Base-by-base conservation (phyloP, 92 coral and sea anemone genomes). In the Parazoanthus darwini region DNA sequence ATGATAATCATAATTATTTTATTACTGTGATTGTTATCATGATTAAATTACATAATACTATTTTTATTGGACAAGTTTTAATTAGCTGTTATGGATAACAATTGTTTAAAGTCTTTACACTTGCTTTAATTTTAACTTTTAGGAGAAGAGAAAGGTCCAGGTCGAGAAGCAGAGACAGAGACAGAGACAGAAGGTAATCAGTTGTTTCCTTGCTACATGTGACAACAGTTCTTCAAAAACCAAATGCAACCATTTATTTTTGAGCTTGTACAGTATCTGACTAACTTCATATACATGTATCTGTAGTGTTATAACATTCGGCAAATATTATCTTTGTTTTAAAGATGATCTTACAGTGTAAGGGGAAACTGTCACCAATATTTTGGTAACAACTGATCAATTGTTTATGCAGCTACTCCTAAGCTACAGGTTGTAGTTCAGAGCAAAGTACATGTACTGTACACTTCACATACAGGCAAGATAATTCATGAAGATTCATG, bases 111-210 rank as follows among this genome's bases (percentile, higher is more conserved):
- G 33, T 29, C 0, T 38, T 74, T 39, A 39, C 3, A 46, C 7
- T 7, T 37, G 13, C 38, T 43, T 48, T n/a, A n/a, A n/a, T n/a
- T 75, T 83, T 18, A 29, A 39, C 74, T 74, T 78, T 23, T 18
- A 89, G 93, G 54, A 87, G 85, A 15, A 85, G 92, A 77, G 92
- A 85, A 54, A 54, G 59, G 70, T 63, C n/a, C 20, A 86, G 96
- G 59, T 89, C 91, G 73, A 91, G 91, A 26, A 38, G 70, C 46
- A 91, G 88, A 76, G 87, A 85, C 50, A 74, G 89, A 66, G 90
- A 86, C 29, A 42, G 86, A 68, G 89, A 89, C 81, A 77, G 87
- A 85, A 91, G 95, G 94, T 92, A 85, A 48, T 29, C 7, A 42
- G 37, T 14, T 10, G 14, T 56, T 35, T 5, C 75, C 74, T 25